These are phyloP conservation scores for Orbicella faveolata DNA, from an alignment of 64 coral and sea anemone species.

Conservation along the genomic window DNA sequence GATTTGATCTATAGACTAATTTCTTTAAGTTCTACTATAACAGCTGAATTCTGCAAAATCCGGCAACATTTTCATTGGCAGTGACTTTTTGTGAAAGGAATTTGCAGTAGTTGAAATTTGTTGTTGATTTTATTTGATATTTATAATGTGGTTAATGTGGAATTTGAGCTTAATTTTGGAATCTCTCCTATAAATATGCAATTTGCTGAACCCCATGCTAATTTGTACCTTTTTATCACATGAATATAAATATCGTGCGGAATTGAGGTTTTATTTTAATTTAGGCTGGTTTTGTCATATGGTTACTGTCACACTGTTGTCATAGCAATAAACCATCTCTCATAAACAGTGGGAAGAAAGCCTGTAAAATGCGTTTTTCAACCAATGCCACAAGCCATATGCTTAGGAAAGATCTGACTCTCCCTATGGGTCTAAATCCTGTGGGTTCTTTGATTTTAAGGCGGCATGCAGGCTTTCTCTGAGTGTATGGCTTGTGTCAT, in stretches of 20 bases:
- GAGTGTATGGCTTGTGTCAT: too few relatives aligned
- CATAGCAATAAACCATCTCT: slow-evolving; percentile 1
- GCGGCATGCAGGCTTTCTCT: too few relatives aligned
- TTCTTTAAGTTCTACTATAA: neutral
- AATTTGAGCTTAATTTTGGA: neutral
- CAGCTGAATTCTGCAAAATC: neutral
- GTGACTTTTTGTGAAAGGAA: neutral
- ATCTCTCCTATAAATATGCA: neutral
- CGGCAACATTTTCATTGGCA: neutral
- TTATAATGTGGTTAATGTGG: neutral
- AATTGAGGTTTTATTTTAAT: neutral
- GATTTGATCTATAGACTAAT: neutral
- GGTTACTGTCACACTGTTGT: slow-evolving; percentile 2
- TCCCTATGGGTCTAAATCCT: too few relatives aligned
- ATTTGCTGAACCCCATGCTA: neutral
- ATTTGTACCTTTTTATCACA: slow-evolving; percentile 8
- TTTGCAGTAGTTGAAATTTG: too few relatives aligned
- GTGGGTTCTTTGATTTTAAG: too few relatives aligned
- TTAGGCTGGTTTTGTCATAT: slow-evolving; percentile 1
- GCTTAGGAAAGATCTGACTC: neutral
- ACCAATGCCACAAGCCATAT: neutral
- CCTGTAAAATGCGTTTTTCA: neutral
- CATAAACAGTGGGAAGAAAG: neutral
- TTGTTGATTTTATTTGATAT: slow-evolving; percentile 1
- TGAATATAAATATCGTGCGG: neutral